Percentiles rank a stretch among this genome's conserved stretches.
Evolutionary conservation across 2,113 vertebrate species (phyloP).

Genomic region (Numida meleagris): DNA sequence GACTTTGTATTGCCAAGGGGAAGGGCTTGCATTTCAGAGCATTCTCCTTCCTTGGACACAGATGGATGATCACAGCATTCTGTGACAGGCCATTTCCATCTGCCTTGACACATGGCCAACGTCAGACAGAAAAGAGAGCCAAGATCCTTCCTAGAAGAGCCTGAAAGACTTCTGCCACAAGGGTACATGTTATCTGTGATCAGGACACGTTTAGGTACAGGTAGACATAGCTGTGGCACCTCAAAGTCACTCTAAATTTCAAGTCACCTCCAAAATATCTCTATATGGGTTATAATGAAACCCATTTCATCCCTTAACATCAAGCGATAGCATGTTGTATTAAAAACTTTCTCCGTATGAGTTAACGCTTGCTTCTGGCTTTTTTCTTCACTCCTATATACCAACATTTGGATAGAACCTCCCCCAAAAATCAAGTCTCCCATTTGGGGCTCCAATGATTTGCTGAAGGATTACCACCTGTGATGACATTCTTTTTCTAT

Average conservation of each 20-base stretch:
- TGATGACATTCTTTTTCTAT: not conserved
- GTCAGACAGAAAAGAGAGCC: not conserved
- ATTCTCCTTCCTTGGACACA: slow-evolving; percentile 6
- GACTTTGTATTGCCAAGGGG: not conserved
- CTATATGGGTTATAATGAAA: not conserved
- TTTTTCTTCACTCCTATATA: not conserved
- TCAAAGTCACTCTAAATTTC: not conserved
- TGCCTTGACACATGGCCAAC: slow-evolving; percentile 23
- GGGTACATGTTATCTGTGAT: not conserved
- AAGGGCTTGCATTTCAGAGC: slow-evolving; percentile 11
- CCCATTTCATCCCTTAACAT: not conserved
- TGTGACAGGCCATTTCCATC: slow-evolving; percentile 11
- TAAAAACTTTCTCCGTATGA: not conserved
- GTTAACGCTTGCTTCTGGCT: not conserved
- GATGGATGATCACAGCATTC: not conserved
- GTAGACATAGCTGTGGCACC: not conserved
- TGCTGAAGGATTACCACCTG: not conserved
- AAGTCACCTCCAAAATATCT: not conserved
- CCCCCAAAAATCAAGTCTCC: not conserved
- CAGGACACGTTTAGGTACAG: not conserved
- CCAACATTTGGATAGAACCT: not conserved
- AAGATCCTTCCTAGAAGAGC: slow-evolving; percentile 21
- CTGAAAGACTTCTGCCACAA: not conserved
- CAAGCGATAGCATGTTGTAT: not conserved
- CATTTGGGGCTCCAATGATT: not conserved